A percentile compares a stretch with the other conserved stretches of the same genome.
Conservation (phyloP, 2,797 vertebrate genomes). For the Mus caroli region DNA sequence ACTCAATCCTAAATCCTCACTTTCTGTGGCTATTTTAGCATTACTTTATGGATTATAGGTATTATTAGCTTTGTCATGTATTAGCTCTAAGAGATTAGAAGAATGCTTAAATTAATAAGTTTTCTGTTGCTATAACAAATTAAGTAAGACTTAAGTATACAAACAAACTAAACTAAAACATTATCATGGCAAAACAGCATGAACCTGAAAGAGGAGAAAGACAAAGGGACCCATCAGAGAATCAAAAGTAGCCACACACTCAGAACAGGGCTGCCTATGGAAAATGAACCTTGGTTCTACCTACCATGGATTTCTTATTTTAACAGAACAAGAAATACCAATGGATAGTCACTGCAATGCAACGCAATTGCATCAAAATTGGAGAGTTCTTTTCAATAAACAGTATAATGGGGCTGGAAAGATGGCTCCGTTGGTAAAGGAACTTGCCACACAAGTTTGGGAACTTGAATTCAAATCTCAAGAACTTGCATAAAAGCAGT, state of each 20-base stretch:
- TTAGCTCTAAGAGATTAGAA: not conserved
- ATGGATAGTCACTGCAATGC: not conserved
- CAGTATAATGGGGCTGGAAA: not conserved
- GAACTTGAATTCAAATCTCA: not conserved
- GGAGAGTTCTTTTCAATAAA: not conserved
- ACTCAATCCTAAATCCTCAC: not conserved
- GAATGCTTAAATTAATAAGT: not conserved
- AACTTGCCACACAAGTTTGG: not conserved
- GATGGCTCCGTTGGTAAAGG: not conserved
- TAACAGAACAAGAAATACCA: not conserved
- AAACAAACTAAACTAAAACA: not conserved
- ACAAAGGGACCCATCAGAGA: not conserved
- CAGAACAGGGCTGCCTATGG: not conserved
- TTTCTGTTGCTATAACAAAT: not conserved
- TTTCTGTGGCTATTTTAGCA: not conserved
- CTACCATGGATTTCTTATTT: not conserved
- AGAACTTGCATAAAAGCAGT: too few relatives aligned
- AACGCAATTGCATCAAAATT: not conserved
- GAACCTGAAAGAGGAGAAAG: not conserved
- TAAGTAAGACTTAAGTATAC: not conserved
- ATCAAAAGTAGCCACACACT: not conserved
- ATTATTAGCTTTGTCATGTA: not conserved
- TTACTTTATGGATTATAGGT: not conserved
- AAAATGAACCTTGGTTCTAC: not conserved
- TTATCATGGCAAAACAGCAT: not conserved